Evolutionary conservation across 2,113 vertebrate genomes (phyloP).

Genomic region (Catharus bicknelli): DNA sequence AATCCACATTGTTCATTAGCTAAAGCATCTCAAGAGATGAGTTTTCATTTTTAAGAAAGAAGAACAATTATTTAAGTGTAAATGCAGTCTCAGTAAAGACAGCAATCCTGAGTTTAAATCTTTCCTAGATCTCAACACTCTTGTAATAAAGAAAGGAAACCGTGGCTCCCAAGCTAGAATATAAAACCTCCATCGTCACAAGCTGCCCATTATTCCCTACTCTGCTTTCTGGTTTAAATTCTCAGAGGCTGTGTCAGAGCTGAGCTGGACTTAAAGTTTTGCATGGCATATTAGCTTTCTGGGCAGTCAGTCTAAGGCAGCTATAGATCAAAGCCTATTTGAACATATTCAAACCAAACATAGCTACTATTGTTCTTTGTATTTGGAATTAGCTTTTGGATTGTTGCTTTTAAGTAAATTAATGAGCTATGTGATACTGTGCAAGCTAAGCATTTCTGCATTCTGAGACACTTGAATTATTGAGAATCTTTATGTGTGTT

Average conservation of each 20-base stretch:
- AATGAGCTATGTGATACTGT: not conserved
- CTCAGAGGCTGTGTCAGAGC: not conserved
- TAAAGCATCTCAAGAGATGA: conserved; percentile 4
- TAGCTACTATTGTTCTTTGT: not conserved
- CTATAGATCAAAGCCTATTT: not conserved
- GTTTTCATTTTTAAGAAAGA: not conserved
- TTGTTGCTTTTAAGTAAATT: not conserved
- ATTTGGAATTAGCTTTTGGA: conserved; percentile 28
- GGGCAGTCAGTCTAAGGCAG: not conserved
- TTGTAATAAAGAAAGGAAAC: not conserved
- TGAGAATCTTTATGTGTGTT: not conserved
- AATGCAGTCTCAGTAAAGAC: not conserved
- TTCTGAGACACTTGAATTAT: not conserved
- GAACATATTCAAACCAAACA: not conserved
- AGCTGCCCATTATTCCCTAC: not conserved
- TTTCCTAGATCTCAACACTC: not conserved
- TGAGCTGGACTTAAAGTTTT: not conserved
- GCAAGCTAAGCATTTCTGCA: conserved; percentile 5
- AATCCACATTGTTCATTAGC: not conserved
- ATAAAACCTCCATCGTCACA: not conserved
- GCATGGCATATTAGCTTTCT: not conserved
- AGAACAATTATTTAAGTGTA: not conserved
- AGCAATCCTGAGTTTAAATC: not conserved
- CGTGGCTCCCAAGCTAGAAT: not conserved
- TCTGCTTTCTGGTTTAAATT: not conserved